A percentile compares a stretch with the other conserved stretches of the same genome.
These are phyloP conservation scores for Martes flavigula DNA, from an alignment of 2,797 vertebrate genomes.

Conservation along the genomic window DNA sequence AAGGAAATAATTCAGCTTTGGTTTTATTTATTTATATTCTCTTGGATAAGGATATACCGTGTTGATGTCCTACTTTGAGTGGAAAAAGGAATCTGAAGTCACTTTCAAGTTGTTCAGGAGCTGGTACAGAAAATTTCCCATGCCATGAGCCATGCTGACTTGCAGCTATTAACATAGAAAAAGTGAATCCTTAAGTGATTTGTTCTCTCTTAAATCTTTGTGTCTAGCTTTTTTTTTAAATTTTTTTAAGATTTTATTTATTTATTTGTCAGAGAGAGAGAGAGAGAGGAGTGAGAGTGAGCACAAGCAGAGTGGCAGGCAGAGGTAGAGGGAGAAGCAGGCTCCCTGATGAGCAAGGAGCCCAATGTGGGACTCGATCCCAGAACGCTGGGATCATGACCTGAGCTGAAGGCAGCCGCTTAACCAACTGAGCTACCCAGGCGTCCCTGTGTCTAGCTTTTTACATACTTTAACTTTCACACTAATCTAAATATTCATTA, in stretches of 20 bases:
- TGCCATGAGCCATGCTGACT: neutral
- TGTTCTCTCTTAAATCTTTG: neutral
- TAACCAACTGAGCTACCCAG: too few relatives aligned
- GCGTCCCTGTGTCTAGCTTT: neutral
- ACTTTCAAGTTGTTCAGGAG: neutral
- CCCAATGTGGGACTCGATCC: too few relatives aligned
- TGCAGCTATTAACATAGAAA: neutral
- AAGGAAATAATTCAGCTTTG: neutral
- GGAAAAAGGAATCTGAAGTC: neutral
- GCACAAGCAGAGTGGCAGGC: too few relatives aligned
- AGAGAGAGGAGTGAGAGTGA: too few relatives aligned
- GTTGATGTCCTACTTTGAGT: neutral
- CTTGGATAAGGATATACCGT: neutral
- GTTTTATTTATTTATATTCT: neutral
- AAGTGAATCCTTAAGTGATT: neutral
- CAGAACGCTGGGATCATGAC: too few relatives aligned
- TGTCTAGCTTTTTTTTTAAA: neutral
- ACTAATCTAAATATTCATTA: too few relatives aligned
- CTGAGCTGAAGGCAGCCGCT: too few relatives aligned
- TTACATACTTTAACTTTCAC: neutral
- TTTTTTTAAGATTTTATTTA: too few relatives aligned
- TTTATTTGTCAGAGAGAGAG: too few relatives aligned
- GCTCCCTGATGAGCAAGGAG: too few relatives aligned
- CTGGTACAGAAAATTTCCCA: neutral
- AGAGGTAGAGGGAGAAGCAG: too few relatives aligned